Conservation (phyloP, 2,888 invertebrate genomes). For the Carterocephalus palaemon region DNA sequence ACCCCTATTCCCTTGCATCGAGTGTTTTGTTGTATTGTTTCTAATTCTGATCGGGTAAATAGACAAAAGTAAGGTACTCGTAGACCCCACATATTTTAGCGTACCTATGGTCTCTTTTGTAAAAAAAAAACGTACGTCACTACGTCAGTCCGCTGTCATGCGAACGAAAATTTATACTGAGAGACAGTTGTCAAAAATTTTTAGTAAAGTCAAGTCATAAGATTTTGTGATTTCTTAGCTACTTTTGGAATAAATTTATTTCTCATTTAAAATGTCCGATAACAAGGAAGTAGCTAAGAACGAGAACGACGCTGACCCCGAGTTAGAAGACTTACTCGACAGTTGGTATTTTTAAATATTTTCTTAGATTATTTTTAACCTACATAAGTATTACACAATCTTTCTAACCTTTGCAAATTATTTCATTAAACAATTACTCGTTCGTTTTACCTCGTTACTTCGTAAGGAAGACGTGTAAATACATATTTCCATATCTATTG, state of each 20-base stretch:
- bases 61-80: too few species aligned
- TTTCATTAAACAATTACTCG: neutral
- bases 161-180: too few species aligned
- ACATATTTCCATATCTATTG: slow-evolving; percentile 10
- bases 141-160: too few species aligned
- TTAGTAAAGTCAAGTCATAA: slow-evolving; percentile 1
- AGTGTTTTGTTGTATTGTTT: too few species aligned
- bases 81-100: too few species aligned
- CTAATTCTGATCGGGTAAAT: too few species aligned
- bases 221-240: slow-evolving; percentile 4
- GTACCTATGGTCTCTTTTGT: too few species aligned
- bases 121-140: too few species aligned
- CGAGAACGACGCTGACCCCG: slow-evolving; percentile 78
- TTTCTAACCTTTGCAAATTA: slow-evolving; percentile 8
- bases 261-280: slow-evolving; percentile 52
- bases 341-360: slow-evolving; percentile 77
- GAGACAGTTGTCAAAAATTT: slow-evolving; percentile 7
- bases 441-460: neutral
- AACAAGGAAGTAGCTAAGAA: slow-evolving; percentile 59
- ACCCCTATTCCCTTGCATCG: too few species aligned
- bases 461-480: neutral
- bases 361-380: slow-evolving; percentile 54
- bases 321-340: slow-evolving; percentile 85
- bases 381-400: slow-evolving; percentile 40
- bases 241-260: neutral